These are phyloP conservation scores for Sigmodon hispidus DNA, from an alignment of 2,113 vertebrate genomes.

Conservation along the genomic window DNA sequence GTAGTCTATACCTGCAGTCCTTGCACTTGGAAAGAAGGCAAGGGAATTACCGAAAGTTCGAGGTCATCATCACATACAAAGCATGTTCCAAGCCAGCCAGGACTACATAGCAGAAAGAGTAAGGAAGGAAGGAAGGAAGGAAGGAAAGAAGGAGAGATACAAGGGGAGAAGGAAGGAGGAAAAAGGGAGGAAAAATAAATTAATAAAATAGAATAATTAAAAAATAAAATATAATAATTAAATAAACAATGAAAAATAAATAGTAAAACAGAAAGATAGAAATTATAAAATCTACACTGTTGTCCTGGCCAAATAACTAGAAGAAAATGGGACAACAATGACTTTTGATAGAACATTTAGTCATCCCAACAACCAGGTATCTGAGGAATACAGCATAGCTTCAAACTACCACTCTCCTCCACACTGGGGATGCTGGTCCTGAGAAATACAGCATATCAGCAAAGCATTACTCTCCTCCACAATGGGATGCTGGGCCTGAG, in stretches of 20 bases:
- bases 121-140: too few species aligned
- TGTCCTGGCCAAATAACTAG: neutral
- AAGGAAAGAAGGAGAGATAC: fast-evolving
- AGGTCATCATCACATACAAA: neutral
- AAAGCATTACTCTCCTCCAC: neutral
- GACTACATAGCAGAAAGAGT: too few species aligned
- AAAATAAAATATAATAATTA: neutral
- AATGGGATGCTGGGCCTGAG: neutral
- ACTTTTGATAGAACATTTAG: neutral
- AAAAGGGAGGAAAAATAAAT: neutral
- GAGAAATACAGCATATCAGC: neutral
- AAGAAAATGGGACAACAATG: neutral
- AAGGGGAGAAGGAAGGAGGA: fast-evolving
- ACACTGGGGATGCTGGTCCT: neutral
- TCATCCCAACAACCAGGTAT: neutral
- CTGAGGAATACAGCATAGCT: neutral
- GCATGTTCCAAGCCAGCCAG: neutral
- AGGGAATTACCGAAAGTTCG: neutral
- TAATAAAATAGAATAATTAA: fast-evolving
- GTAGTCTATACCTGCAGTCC: neutral
- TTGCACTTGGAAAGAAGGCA: neutral
- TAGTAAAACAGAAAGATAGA: neutral
- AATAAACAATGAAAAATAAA: too few species aligned
- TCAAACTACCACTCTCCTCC: neutral
- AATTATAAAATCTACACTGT: neutral